Conservation (phyloP, 2,888 invertebrate genomes). For the Drosophila putrida region DNA sequence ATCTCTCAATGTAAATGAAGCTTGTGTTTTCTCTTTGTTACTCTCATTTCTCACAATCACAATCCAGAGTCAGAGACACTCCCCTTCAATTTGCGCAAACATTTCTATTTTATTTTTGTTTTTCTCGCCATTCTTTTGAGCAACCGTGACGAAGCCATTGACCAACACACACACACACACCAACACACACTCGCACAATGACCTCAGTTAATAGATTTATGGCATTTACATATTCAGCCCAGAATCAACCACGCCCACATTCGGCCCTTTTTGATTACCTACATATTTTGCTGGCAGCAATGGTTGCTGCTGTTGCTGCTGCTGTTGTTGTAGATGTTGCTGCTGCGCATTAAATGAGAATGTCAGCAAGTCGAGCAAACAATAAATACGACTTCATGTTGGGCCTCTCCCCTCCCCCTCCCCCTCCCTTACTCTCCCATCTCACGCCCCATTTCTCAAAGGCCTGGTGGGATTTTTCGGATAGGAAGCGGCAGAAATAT, state of each 20-base stretch:
- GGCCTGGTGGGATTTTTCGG: not conserved
- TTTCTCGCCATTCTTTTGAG: slow-evolving; percentile 7
- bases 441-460: not conserved
- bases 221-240: slow-evolving; percentile 61
- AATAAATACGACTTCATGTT: slow-evolving; percentile 51
- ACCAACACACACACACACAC: slow-evolving; percentile 24
- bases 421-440: not conserved
- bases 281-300: slow-evolving; percentile 36
- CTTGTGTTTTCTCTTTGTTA: not conserved
- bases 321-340: slow-evolving; percentile 17
- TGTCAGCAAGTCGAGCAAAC: slow-evolving; percentile 71
- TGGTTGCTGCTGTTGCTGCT: slow-evolving; percentile 12
- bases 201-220: slow-evolving; percentile 63
- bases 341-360: slow-evolving; percentile 60
- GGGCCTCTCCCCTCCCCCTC: not conserved
- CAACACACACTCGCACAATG: slow-evolving; percentile 19
- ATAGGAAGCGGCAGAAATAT: slow-evolving; percentile 19
- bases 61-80: too few species aligned
- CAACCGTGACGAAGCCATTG: slow-evolving; percentile 50
- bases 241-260: slow-evolving; percentile 8
- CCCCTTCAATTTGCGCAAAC: slow-evolving; percentile 43
- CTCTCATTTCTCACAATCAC: slow-evolving; percentile 7
- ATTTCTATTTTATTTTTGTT: slow-evolving; percentile 6
- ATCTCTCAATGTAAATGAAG: slow-evolving; percentile 18
- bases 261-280: slow-evolving; percentile 47